Percentiles rank a stretch among this genome's conserved stretches.
Evolutionary conservation across 2,888 invertebrate species (phyloP).

Genomic region (Didymodactylos carnosus): DNA sequence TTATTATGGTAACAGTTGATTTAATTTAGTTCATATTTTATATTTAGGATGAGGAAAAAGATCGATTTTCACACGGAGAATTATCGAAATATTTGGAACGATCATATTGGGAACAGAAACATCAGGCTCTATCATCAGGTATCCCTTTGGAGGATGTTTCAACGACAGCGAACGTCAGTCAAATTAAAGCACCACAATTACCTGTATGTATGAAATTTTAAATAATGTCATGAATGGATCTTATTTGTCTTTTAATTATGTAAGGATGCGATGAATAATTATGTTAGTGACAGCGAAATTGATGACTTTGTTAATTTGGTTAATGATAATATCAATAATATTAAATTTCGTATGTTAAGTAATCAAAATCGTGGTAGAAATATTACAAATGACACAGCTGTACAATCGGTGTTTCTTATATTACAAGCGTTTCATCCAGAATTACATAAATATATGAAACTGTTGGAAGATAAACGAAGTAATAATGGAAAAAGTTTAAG

Average conservation of each 20-base stretch:
- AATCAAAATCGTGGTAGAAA: constrained; percentile 76
- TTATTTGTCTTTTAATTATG: background rate
- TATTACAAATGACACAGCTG: constrained; percentile 85
- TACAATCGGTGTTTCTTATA: constrained; percentile 85
- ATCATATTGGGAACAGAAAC: background rate
- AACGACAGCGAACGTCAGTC: background rate
- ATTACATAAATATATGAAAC: constrained; percentile 56
- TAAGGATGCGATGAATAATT: background rate
- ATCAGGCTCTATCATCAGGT: too few species aligned
- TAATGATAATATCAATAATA: background rate
- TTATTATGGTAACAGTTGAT: background rate
- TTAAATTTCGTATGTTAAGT: constrained; percentile 61
- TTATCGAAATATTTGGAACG: background rate
- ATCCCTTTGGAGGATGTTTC: too few species aligned
- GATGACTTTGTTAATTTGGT: constrained; percentile 2
- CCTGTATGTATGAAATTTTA: too few species aligned
- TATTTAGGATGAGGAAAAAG: background rate
- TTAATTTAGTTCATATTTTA: background rate
- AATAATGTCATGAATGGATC: too few species aligned
- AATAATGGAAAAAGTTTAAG: too few species aligned
- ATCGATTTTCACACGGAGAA: background rate
- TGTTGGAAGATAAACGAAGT: constrained; percentile 35
- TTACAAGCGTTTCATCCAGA: constrained; percentile 87
- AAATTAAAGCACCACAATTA: too few species aligned
- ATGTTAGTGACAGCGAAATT: background rate